Evolutionary conservation across 2,888 invertebrate species (phyloP).

Genomic region (Schizotus pectinicornis): DNA sequence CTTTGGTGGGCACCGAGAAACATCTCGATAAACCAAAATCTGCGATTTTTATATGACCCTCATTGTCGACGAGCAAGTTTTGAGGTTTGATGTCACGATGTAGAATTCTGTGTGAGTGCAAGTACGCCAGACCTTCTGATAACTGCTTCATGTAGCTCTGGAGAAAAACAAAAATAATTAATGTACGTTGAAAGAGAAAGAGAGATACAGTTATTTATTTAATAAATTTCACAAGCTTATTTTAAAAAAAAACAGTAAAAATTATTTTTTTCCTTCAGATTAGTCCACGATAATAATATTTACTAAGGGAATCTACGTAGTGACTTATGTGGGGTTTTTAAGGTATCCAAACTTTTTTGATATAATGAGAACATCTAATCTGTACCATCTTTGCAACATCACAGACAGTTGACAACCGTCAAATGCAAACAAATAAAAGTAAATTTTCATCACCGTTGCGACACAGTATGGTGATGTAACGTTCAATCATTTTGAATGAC

Average conservation of each 20-base stretch:
- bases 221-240: not conserved
- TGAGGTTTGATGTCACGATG: slow-evolving; percentile 96
- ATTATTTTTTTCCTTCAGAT: no score
- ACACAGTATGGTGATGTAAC: no score
- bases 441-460: no score
- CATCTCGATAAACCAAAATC: slow-evolving; percentile 96
- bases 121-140: slow-evolving; percentile 85
- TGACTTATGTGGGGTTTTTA: no score
- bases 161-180: slow-evolving; percentile 26
- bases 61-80: slow-evolving; percentile 87
- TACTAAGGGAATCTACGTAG: no score
- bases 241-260: not conserved
- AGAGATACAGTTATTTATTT: slow-evolving; percentile 1
- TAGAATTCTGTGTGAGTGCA: slow-evolving; percentile 87
- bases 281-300: no score
- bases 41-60: slow-evolving; percentile 90
- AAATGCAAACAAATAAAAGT: no score
- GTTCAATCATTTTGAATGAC: no score
- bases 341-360: no score
- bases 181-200: slow-evolving; percentile 17
- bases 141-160: slow-evolving; percentile 88
- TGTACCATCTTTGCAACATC: no score
- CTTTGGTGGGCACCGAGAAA: slow-evolving; percentile 89
- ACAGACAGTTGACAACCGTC: no score
- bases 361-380: no score